A percentile compares a stretch with the other conserved stretches of the same genome.
Conservation (phyloP, 92 coral and sea anemone species). For the Isaurus tuberculatus region DNA sequence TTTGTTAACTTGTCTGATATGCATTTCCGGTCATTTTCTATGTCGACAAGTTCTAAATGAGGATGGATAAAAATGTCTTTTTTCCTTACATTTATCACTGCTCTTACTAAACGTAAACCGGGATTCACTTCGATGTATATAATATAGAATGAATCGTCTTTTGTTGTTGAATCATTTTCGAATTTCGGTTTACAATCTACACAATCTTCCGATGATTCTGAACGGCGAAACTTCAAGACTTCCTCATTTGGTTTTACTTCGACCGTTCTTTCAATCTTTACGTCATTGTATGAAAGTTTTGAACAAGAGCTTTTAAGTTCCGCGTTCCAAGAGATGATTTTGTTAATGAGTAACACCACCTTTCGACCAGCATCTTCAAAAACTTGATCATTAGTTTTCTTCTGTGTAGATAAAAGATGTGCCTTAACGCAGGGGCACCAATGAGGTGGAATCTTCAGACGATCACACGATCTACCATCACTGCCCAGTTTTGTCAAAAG, state of each 20-base stretch:
- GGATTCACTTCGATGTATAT: conserved; percentile 63
- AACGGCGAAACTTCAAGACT: conserved; percentile 65
- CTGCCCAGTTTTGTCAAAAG: conserved; percentile 40
- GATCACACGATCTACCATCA: conserved; percentile 56
- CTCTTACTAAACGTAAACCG: conserved; percentile 40
- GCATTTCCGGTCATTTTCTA: neutral
- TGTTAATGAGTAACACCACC: conserved; percentile 43
- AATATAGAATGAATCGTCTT: conserved; percentile 53
- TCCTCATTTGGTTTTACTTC: conserved; percentile 56
- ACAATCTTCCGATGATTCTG: conserved; percentile 55
- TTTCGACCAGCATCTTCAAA: conserved; percentile 44
- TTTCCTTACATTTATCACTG: conserved; percentile 51
- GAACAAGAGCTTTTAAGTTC: conserved; percentile 40
- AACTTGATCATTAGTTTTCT: neutral
- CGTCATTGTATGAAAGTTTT: conserved; percentile 36
- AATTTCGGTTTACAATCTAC: conserved; percentile 66
- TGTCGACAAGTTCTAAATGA: conserved; percentile 20
- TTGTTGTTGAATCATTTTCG: conserved; percentile 37
- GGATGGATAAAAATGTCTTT: conserved; percentile 32
- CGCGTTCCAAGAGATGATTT: conserved; percentile 20
- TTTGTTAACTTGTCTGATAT: neutral
- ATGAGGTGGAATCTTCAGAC: conserved; percentile 62
- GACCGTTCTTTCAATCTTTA: conserved; percentile 47
- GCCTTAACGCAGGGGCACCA: conserved; percentile 73
- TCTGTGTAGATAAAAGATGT: neutral